These are phyloP conservation scores for Rhagium mordax DNA, from an alignment of 2,888 invertebrate genomes.

Conservation along the genomic window DNA sequence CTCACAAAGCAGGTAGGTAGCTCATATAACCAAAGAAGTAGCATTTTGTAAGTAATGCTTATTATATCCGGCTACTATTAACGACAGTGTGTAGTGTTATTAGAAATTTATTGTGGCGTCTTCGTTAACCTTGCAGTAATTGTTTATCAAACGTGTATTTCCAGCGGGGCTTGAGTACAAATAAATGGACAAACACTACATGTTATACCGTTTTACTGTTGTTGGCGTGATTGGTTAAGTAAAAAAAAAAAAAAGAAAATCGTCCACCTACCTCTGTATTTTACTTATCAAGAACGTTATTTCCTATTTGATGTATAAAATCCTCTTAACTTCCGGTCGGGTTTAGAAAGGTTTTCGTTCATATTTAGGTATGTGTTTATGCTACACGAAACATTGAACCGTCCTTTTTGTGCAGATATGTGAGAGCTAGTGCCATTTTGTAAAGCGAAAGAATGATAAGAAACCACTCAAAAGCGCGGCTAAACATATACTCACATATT, in stretches of 20 bases:
- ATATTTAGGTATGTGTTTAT: constrained; percentile 33
- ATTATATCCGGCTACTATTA: too few relatives aligned
- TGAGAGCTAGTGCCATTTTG: constrained; percentile 9
- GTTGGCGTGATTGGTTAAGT: too few relatives aligned
- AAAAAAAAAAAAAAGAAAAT: constrained; percentile 9
- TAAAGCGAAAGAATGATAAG: constrained; percentile 31
- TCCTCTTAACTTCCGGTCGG: constrained; percentile 6
- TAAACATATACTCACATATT: constrained; percentile 25
- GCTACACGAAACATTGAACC: constrained; percentile 21
- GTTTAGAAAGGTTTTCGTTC: constrained; percentile 15
- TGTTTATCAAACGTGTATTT: too few relatives aligned
- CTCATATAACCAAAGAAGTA: too few relatives aligned
- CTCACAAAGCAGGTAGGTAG: too few relatives aligned
- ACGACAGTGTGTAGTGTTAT: too few relatives aligned
- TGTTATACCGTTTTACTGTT: too few relatives aligned
- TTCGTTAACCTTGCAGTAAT: too few relatives aligned
- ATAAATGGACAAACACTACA: too few relatives aligned
- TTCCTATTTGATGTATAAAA: constrained; percentile 8
- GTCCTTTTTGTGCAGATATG: constrained; percentile 21
- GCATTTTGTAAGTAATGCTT: too few relatives aligned
- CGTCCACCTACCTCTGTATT: neutral
- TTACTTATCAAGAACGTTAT: constrained; percentile 8
- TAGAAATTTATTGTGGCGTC: too few relatives aligned
- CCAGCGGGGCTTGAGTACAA: too few relatives aligned
- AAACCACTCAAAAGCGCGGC: constrained; percentile 24